These are phyloP conservation scores for Phymatocera aterrima DNA, from an alignment of 2,888 invertebrate genomes.

Conservation along the genomic window DNA sequence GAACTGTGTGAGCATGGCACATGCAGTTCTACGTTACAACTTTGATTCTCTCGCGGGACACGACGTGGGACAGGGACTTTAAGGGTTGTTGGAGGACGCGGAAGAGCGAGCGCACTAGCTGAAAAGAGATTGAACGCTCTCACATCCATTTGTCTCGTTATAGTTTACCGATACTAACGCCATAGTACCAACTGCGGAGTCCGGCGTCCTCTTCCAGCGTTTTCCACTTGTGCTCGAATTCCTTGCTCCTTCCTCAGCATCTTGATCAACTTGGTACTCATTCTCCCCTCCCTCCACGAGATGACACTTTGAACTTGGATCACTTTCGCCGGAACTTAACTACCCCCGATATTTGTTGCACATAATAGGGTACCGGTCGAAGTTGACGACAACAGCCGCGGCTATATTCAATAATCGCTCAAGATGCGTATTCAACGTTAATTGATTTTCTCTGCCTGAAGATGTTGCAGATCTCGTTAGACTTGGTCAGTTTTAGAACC, in stretches of 20 bases:
- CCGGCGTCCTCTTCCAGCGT: not conserved
- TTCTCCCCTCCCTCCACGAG: conserved; percentile 55
- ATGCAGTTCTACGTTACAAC: conserved; percentile 59
- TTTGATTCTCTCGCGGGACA: conserved; percentile 58
- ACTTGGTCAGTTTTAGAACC: not conserved
- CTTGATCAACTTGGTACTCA: conserved; percentile 13
- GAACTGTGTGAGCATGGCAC: conserved; percentile 39
- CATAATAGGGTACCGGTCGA: not conserved
- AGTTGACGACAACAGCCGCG: not conserved
- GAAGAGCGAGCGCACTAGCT: conserved; percentile 26
- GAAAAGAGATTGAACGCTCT: conserved; percentile 52
- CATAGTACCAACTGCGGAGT: not conserved
- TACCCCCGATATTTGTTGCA: not conserved
- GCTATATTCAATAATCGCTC: too few relatives aligned
- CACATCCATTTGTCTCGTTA: conserved; percentile 71
- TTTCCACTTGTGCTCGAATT: conserved; percentile 18
- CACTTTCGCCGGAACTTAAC: conserved; percentile 42
- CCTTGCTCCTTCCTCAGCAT: conserved; percentile 1
- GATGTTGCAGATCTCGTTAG: not conserved
- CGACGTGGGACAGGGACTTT: conserved; percentile 45
- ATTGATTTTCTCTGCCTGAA: too few relatives aligned
- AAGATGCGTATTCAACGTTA: too few relatives aligned
- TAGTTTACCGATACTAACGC: conserved; percentile 67
- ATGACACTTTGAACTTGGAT: conserved; percentile 69
- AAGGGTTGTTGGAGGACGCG: conserved; percentile 42